Evolutionary conservation across 1,140 invertebrate species (phyloP).

Genomic region (Mercenaria mercenaria): DNA sequence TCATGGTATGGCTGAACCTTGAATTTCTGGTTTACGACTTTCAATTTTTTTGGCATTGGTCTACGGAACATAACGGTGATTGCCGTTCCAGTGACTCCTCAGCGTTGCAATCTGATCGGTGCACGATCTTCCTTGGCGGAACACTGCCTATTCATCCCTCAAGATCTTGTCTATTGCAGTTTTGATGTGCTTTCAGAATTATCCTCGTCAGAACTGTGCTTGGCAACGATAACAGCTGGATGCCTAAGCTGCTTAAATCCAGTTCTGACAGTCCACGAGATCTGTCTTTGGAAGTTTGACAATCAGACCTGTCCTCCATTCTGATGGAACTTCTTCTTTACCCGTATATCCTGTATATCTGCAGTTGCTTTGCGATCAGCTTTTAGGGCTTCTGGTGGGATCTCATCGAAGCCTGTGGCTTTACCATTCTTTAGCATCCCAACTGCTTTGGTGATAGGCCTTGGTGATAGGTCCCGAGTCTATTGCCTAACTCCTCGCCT

Average conservation of each 20-base stretch:
- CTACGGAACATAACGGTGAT: background rate
- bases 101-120: slow-evolving; percentile 45
- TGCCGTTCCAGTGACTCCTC: slow-evolving; percentile 50
- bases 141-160: slow-evolving; percentile 51
- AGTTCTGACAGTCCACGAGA: slow-evolving; percentile 51
- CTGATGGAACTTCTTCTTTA: too few species aligned
- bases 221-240: background rate
- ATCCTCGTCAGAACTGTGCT: slow-evolving; percentile 8
- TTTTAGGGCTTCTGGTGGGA: slow-evolving; percentile 21
- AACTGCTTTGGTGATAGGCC: slow-evolving; percentile 10
- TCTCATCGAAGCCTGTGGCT: background rate
- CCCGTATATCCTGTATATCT: too few species aligned
- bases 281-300: slow-evolving; percentile 62
- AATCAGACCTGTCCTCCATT: slow-evolving; percentile 41
- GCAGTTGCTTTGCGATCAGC: too few species aligned
- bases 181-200: slow-evolving; percentile 18
- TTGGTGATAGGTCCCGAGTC: background rate
- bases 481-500: background rate
- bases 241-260: background rate
- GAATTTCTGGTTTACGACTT: too few species aligned
- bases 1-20: too few species aligned
- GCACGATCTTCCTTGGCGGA: slow-evolving; percentile 49
- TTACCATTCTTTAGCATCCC: slow-evolving; percentile 37
- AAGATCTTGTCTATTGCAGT: background rate
- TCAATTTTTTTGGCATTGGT: too few species aligned